Conservation (phyloP, 2,797 vertebrate genomes). For the Eremophila alpestris region DNA sequence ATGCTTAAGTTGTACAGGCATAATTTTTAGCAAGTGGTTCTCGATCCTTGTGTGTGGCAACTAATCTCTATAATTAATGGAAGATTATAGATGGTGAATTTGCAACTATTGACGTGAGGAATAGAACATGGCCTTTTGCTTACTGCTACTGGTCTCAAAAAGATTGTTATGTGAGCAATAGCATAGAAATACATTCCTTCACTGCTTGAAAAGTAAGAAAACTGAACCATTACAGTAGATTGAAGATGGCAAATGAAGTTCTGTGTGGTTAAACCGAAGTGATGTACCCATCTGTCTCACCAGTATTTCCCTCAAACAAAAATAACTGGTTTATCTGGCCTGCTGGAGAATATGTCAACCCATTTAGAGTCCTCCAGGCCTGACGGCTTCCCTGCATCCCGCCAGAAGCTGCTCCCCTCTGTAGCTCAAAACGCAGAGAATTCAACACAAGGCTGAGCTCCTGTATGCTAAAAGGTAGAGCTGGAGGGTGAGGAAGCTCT, state of each 20-base stretch:
- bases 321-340: slow-evolving; percentile 33
- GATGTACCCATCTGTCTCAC: slow-evolving; percentile 53
- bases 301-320: slow-evolving; percentile 57
- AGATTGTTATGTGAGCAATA: not conserved
- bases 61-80: slow-evolving; percentile 9
- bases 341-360: slow-evolving; percentile 47
- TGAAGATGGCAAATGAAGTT: slow-evolving; percentile 49
- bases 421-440: slow-evolving; percentile 31
- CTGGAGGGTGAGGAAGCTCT: slow-evolving; percentile 42
- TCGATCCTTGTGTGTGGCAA: not conserved
- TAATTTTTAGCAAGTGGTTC: slow-evolving; percentile 4
- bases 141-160: not conserved
- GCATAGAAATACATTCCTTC: not conserved
- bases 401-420: slow-evolving; percentile 22
- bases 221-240: not conserved
- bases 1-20: not conserved
- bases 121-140: not conserved
- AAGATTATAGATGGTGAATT: slow-evolving; percentile 18
- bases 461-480: slow-evolving; percentile 48
- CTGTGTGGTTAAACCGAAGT: slow-evolving; percentile 9
- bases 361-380: slow-evolving; percentile 37
- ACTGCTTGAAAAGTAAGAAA: not conserved
- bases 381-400: not conserved
- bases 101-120: not conserved
- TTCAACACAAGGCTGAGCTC: slow-evolving; percentile 6